phyloP scores from a whole-genome alignment of 1,140 invertebrate genomes.

The Diachasmimorpha longicaudata region DNA sequence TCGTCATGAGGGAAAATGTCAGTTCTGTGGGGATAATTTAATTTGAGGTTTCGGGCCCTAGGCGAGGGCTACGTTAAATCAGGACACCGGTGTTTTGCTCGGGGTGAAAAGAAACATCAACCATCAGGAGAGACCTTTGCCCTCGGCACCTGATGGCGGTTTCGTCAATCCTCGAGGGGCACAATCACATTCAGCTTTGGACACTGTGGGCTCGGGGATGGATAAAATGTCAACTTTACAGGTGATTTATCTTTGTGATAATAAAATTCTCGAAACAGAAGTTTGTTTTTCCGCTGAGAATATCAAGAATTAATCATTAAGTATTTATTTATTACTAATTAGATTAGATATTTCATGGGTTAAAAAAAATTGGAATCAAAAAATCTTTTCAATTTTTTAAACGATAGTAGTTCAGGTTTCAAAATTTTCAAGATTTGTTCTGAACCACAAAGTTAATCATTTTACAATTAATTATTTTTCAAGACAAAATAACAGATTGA shows the following conservation, averaged over 20 bases:
- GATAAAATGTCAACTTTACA: slow-evolving; percentile 61
- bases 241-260: slow-evolving; percentile 32
- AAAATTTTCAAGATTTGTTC: too few species aligned
- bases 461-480: too few species aligned
- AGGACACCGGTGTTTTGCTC: slow-evolving; percentile 17
- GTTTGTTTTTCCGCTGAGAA: neutral
- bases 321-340: too few species aligned
- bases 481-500: too few species aligned
- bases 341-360: too few species aligned
- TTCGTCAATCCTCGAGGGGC: slow-evolving; percentile 18
- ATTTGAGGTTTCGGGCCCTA: slow-evolving; percentile 26
- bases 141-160: slow-evolving; percentile 41
- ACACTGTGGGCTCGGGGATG: slow-evolving; percentile 35
- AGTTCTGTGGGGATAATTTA: slow-evolving; percentile 1
- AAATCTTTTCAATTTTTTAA: too few species aligned
- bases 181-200: slow-evolving; percentile 30
- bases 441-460: too few species aligned
- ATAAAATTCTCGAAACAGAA: neutral
- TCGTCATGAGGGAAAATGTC: neutral
- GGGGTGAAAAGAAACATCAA: slow-evolving; percentile 20
- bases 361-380: too few species aligned
- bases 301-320: too few species aligned
- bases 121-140: slow-evolving; percentile 40
- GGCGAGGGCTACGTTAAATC: slow-evolving; percentile 16
- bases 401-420: too few species aligned